A percentile compares a stretch with the other conserved stretches of the same genome.
Evolutionary conservation across 2,797 vertebrate genomes (phyloP).

Genomic region (Molossus alvarezi): DNA sequence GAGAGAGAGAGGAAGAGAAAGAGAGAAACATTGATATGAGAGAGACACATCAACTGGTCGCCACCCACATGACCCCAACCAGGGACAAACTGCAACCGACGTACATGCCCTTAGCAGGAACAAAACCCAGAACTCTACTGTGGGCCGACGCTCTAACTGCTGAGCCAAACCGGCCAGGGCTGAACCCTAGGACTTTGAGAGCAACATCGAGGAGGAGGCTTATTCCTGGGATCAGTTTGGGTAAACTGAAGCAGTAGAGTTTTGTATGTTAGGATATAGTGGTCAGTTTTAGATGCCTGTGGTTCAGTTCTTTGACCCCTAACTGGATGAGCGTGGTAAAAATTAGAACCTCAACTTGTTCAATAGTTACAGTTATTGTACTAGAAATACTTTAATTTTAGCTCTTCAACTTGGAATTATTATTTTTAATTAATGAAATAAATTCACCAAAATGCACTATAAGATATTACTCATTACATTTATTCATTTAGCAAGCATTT

Average conservation of each 20-base stretch:
- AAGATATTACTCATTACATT: background rate
- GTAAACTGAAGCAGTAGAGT: background rate
- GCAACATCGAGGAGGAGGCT: background rate
- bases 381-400: constrained; percentile 19
- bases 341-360: background rate
- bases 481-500: constrained; percentile 2
- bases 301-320: background rate
- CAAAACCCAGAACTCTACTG: too few species aligned
- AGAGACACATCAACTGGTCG: too few species aligned
- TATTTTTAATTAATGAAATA: constrained; percentile 49
- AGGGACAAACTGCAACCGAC: too few species aligned
- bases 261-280: background rate
- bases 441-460: background rate
- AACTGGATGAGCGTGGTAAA: background rate
- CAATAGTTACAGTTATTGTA: background rate
- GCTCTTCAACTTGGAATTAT: background rate
- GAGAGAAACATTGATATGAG: too few species aligned
- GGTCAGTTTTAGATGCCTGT: background rate
- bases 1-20: too few species aligned
- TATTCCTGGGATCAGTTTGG: background rate
- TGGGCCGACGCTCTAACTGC: too few species aligned
- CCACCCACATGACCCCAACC: too few species aligned
- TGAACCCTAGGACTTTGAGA: background rate
- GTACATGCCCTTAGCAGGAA: too few species aligned
- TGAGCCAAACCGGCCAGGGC: too few species aligned